A percentile compares a stretch with the other conserved stretches of the same genome.
These are phyloP conservation scores for Malurus splendens DNA, from an alignment of 2,797 vertebrate genomes.

Conservation along the genomic window DNA sequence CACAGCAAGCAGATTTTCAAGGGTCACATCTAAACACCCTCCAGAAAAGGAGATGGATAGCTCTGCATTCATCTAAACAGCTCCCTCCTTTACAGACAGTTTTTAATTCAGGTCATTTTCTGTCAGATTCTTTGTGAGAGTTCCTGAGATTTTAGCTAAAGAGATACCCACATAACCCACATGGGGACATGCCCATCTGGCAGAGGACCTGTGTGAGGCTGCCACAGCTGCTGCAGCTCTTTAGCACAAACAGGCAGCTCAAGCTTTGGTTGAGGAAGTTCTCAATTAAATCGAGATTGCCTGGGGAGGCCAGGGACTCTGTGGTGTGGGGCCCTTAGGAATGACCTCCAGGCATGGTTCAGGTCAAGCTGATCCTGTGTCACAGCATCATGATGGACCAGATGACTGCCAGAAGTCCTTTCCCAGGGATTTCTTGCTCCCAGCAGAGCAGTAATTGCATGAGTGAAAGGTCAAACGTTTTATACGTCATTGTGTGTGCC, in stretches of 20 bases:
- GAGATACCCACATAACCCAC: background rate
- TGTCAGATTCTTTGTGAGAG: background rate
- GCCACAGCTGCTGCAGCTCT: background rate
- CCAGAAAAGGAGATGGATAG: background rate
- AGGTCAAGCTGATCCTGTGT: background rate
- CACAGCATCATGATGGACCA: background rate
- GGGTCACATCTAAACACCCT: background rate
- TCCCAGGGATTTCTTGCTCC: background rate
- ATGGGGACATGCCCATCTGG: background rate
- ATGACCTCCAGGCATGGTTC: background rate
- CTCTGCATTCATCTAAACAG: background rate
- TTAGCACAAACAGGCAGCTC: background rate
- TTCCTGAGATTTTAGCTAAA: background rate
- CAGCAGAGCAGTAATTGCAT: background rate
- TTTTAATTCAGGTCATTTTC: background rate
- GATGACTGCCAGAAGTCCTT: background rate
- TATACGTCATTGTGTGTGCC: background rate
- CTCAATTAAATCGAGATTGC: background rate
- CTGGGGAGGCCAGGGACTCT: background rate
- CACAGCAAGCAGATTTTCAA: background rate
- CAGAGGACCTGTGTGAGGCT: background rate
- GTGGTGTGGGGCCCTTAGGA: background rate
- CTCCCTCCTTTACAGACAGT: background rate
- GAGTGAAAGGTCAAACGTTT: background rate
- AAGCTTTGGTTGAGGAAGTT: constrained; percentile 4